Evolutionary conservation across 2,113 vertebrate species (phyloP), one percentile per base, ranked within the genome.

Genomic region (Erythrocercus mccallii): DNA sequence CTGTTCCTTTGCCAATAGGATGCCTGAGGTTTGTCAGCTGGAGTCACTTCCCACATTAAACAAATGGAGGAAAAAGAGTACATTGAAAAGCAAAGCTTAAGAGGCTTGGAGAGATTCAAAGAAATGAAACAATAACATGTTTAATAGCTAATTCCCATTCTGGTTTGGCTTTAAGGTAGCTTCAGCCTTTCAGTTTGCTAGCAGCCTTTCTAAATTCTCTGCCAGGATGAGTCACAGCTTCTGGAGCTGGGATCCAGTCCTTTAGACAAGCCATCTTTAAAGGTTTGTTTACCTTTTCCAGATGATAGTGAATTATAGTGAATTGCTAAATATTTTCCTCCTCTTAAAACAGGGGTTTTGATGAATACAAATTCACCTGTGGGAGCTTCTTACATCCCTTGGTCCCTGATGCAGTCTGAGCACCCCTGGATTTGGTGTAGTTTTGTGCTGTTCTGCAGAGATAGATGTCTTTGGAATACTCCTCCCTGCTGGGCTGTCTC

Each of bases 81-180:
- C 17, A 56, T 79, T 79, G 92, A 64, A 95, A 97, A 86, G 60
- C 44, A 81, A 88, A 91, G 47, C 30, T 81, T 80, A 83, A 88
- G 71, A 94, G 35, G 30, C 77, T 94, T 93, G 96, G 80, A 94
- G 77, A 91, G 80, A 93, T 47, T 88, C 86, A 74, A 83, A 92
- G 56, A 88, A 94, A 64, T 60, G 17, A 93, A 95, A 94, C 80
- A 96, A 88, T 92, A 94, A 88, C 71, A 78, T 25, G 25, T 81
- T 93, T 88, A 93, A 86, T 88, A 93, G 91, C 64, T 74, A 81
- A 97, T 95, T 96, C 76, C 27, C 69, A 48, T 83, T 93, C 88
- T 94, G 88, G 86, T 95, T 97, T 95, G 96, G 94, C 96, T 94
- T 92, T 78, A 97, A 96, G 95, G 92, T 95, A 93, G 69, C 69